These are phyloP conservation scores for Conistra vaccinii DNA, from an alignment of 2,888 invertebrate species.

Conservation along the genomic window DNA sequence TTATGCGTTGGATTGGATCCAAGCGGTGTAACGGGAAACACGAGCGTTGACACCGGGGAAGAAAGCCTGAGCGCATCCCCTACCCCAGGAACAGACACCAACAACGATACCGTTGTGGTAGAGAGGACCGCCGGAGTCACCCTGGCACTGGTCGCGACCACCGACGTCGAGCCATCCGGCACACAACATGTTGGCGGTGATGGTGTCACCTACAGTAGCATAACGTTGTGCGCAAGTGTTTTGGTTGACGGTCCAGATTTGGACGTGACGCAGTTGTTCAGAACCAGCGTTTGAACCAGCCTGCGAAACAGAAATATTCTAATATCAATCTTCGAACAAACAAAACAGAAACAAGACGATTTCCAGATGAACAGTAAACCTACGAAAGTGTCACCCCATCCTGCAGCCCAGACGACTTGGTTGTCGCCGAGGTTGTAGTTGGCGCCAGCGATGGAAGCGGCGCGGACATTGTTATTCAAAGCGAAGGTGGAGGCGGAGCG, in stretches of 20 bases:
- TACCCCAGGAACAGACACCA: constrained; percentile 75
- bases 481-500: constrained; percentile 59
- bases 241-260: constrained; percentile 73
- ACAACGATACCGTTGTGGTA: constrained; percentile 76
- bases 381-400: neutral
- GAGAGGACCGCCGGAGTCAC: constrained; percentile 81
- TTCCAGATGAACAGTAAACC: neutral
- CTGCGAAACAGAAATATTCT: constrained; percentile 47
- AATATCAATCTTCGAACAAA: neutral
- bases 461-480: constrained; percentile 56
- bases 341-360: neutral
- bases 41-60: constrained; percentile 76
- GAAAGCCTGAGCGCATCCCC: constrained; percentile 64
- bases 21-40: constrained; percentile 73
- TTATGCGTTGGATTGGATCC: constrained; percentile 76
- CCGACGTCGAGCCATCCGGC: constrained; percentile 72
- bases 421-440: neutral
- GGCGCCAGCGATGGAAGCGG: constrained; percentile 55
- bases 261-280: constrained; percentile 74
- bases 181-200: constrained; percentile 72
- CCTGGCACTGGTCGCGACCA: constrained; percentile 82
- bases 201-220: neutral
- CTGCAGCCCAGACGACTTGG: neutral
- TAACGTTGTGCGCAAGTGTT: constrained; percentile 69
- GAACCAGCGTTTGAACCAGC: constrained; percentile 54